These are phyloP conservation scores for Aphidius gifuensis DNA, from an alignment of 1,140 invertebrate genomes.

Conservation along the genomic window DNA sequence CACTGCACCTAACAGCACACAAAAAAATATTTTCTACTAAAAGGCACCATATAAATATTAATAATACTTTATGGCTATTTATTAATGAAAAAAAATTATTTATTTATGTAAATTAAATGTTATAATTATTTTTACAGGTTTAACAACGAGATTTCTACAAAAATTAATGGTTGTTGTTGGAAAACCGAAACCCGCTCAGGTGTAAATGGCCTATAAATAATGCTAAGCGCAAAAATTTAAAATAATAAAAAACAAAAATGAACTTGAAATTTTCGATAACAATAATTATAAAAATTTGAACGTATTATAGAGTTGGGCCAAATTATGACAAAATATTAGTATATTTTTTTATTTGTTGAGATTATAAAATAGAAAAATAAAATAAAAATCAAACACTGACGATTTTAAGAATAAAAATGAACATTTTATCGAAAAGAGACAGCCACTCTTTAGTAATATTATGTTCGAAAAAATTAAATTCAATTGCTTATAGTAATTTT, in stretches of 20 bases:
- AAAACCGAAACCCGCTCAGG: constrained; percentile 64
- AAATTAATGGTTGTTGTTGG: constrained; percentile 67
- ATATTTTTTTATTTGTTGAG: constrained; percentile 12
- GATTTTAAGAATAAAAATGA: too few species aligned
- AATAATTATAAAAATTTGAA: neutral
- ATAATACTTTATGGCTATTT: neutral
- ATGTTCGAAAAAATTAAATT: too few species aligned
- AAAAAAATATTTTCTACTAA: neutral
- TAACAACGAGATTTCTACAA: constrained; percentile 61
- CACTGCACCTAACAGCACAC: constrained; percentile 24
- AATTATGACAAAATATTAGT: neutral
- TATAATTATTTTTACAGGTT: constrained; percentile 51
- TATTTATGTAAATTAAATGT: constrained; percentile 46
- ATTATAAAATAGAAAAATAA: too few species aligned
- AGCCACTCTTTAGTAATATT: too few species aligned
- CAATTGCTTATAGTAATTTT: too few species aligned
- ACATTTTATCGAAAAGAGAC: too few species aligned
- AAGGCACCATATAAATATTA: constrained; percentile 8
- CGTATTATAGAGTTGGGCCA: neutral
- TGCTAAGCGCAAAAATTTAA: constrained; percentile 1
- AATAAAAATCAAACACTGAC: too few species aligned
- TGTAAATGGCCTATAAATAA: constrained; percentile 51
- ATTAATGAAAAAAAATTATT: neutral
- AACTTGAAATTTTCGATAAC: constrained; percentile 1
- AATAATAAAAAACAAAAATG: constrained; percentile 12